These are phyloP conservation scores for Nomia melanderi DNA, from an alignment of 1,140 invertebrate genomes.

Conservation along the genomic window DNA sequence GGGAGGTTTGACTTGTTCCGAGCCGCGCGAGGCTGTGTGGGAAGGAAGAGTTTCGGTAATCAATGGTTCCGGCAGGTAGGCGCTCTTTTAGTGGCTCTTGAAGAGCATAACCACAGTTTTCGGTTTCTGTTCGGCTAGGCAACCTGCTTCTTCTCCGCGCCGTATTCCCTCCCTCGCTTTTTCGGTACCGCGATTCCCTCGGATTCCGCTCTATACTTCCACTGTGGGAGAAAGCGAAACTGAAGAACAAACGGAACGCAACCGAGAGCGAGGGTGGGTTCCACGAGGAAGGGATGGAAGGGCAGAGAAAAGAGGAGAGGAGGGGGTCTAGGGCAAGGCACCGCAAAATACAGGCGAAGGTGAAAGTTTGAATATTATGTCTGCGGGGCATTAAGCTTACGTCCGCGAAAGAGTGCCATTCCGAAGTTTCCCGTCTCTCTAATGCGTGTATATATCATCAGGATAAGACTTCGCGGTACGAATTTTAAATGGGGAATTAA, in stretches of 20 bases:
- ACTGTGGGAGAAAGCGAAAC: conserved; percentile 36
- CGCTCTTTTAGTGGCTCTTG: conserved; percentile 73
- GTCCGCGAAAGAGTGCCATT: background rate
- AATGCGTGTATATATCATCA: background rate
- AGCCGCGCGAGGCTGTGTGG: conserved; percentile 76
- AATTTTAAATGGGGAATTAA: conserved; percentile 2
- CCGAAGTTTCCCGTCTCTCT: conserved; percentile 18
- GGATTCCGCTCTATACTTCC: conserved; percentile 31
- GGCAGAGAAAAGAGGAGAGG: too few species aligned
- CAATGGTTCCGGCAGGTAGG: conserved; percentile 80
- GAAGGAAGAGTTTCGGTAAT: conserved; percentile 79
- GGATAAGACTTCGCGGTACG: background rate
- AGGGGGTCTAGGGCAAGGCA: background rate
- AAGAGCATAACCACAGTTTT: conserved; percentile 72
- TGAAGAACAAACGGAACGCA: background rate
- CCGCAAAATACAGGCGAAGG: conserved; percentile 1
- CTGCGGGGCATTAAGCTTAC: background rate
- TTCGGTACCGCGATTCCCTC: conserved; percentile 45
- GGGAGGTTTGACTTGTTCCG: conserved; percentile 73
- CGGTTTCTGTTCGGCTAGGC: conserved; percentile 60
- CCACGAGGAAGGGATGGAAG: background rate
- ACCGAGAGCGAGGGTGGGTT: background rate
- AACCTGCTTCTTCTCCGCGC: conserved; percentile 46
- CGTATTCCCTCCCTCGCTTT: conserved; percentile 48
- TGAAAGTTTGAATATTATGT: conserved; percentile 22